Conservation (phyloP, 2,113 vertebrate species). For the Dasyornis broadbenti region DNA sequence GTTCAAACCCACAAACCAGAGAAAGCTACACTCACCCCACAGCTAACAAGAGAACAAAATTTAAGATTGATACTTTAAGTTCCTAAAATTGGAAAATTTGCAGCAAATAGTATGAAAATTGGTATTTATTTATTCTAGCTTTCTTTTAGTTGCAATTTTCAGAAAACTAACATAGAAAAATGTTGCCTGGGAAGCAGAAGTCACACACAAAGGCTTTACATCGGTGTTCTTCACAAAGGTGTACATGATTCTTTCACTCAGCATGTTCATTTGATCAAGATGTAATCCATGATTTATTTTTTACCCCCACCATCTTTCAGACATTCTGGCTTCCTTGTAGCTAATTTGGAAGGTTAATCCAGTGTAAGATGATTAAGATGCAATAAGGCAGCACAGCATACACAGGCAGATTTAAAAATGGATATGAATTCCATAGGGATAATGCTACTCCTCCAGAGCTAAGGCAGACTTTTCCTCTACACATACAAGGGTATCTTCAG, state of each 20-base stretch:
- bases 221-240: not conserved
- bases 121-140: not conserved
- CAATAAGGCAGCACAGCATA: not conserved
- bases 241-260: not conserved
- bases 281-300: not conserved
- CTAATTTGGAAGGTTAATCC: not conserved
- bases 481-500: not conserved
- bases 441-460: not conserved
- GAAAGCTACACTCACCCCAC: not conserved
- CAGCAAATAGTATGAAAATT: not conserved
- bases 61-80: accelerated
- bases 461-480: not conserved
- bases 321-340: not conserved
- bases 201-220: not conserved
- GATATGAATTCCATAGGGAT: not conserved
- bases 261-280: not conserved
- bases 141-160: not conserved
- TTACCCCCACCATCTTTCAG: accelerated
- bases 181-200: not conserved
- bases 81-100: not conserved
- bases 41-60: not conserved
- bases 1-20: not conserved
- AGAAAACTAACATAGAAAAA: not conserved
- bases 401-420: not conserved
- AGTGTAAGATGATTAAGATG: accelerated